Conservation (phyloP, 2,888 invertebrate genomes). For the Ernsta delagoae region DNA sequence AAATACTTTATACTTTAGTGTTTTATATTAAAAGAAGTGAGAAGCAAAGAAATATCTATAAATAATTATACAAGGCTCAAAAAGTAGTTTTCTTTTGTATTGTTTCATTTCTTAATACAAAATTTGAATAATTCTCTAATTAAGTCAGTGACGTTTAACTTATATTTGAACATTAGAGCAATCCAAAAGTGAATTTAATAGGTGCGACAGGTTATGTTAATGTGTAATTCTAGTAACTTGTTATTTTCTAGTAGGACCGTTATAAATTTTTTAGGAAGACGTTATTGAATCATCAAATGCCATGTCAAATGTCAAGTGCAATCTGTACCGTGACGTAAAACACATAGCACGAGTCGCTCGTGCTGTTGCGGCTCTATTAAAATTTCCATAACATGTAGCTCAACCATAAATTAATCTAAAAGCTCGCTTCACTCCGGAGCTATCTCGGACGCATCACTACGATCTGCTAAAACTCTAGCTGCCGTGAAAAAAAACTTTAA, state of each 20-base stretch:
- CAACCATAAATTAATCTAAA: constrained; percentile 75
- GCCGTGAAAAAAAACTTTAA: constrained; percentile 77
- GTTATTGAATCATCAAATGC: constrained; percentile 41
- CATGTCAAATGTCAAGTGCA: constrained; percentile 34
- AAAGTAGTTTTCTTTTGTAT: not conserved
- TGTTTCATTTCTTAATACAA: not conserved
- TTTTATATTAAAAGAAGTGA: not conserved
- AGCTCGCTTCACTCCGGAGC: constrained; percentile 65
- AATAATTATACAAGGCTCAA: too few relatives aligned
- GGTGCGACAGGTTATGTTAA: constrained; percentile 18
- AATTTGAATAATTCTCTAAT: constrained; percentile 4
- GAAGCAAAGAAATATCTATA: too few relatives aligned
- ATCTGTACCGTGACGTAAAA: constrained; percentile 24
- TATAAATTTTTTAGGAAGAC: constrained; percentile 9
- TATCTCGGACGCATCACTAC: constrained; percentile 70
- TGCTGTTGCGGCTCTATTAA: constrained; percentile 57
- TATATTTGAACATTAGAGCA: not conserved
- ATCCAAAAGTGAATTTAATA: constrained; percentile 3
- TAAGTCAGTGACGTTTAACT: not conserved
- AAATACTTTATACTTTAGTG: not conserved
- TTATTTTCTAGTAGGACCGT: constrained; percentile 18
- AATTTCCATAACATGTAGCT: constrained; percentile 67
- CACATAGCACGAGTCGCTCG: constrained; percentile 18
- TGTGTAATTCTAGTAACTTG: not conserved
- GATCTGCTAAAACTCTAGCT: constrained; percentile 74